These are phyloP conservation scores for Timema podura DNA, from an alignment of 2,888 invertebrate species.

Conservation along the genomic window DNA sequence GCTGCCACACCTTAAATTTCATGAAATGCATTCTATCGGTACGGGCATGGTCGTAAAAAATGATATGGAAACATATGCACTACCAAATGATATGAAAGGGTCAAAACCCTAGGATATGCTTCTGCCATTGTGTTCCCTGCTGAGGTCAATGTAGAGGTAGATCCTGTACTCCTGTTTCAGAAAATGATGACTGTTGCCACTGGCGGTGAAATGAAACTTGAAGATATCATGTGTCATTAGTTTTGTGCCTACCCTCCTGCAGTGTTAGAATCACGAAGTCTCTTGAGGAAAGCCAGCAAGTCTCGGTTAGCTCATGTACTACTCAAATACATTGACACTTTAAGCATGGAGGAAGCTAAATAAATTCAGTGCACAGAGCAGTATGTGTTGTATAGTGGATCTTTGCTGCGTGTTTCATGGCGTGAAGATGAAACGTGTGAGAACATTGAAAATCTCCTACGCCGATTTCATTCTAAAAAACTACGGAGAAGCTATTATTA, in stretches of 20 bases:
- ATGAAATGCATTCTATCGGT: not conserved
- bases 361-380: too few relatives aligned
- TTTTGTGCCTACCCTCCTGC: not conserved
- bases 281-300: not conserved
- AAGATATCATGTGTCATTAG: not conserved
- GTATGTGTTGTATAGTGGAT: not conserved
- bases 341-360: too few relatives aligned
- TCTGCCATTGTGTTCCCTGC: not conserved
- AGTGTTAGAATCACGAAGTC: not conserved
- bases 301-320: not conserved
- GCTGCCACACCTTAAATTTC: too few relatives aligned
- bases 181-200: not conserved
- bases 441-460: not conserved
- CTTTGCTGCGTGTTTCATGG: not conserved
- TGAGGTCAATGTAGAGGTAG: not conserved
- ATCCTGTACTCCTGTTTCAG: not conserved
- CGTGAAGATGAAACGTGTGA: not conserved
- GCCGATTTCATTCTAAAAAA: not conserved
- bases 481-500: not conserved
- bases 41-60: not conserved
- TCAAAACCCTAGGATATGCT: not conserved
- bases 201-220: not conserved
- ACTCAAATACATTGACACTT: too few relatives aligned
- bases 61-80: not conserved
- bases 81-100: not conserved